Percentiles rank a stretch among this genome's conserved stretches.
phyloP scores from a whole-genome alignment of 1,140 invertebrate genomes.

The Sinonovacula constricta region DNA sequence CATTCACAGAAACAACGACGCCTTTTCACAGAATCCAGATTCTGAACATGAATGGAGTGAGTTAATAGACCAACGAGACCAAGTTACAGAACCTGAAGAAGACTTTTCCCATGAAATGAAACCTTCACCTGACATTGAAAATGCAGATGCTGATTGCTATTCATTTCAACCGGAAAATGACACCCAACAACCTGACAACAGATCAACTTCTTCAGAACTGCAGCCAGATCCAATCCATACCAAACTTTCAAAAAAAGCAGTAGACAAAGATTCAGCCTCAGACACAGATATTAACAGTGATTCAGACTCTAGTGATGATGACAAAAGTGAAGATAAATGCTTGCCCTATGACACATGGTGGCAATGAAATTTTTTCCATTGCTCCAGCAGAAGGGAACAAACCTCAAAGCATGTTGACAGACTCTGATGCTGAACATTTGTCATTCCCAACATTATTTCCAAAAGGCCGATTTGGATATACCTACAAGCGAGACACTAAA shows the following conservation, averaged over 20 bases:
- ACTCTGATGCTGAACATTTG: not conserved
- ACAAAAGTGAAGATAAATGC: not conserved
- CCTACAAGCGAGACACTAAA: not conserved
- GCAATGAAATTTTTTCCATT: slow-evolving; percentile 20
- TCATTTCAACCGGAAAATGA: not conserved
- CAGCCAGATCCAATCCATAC: not conserved
- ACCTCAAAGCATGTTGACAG: slow-evolving; percentile 9
- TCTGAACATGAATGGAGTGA: not conserved
- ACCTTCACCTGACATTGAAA: not conserved
- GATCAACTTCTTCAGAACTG: not conserved
- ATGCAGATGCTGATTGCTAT: not conserved
- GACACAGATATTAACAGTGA: not conserved
- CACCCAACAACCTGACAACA: not conserved
- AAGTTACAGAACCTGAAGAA: not conserved
- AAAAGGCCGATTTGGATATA: slow-evolving; percentile 14
- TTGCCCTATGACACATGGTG: slow-evolving; percentile 11
- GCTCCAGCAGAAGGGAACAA: slow-evolving; percentile 16
- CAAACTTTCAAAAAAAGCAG: not conserved
- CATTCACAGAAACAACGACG: not conserved
- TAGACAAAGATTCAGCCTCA: not conserved
- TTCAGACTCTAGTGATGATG: not conserved
- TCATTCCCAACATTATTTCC: slow-evolving; percentile 24
- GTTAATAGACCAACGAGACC: not conserved
- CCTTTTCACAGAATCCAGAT: not conserved
- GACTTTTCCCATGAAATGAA: not conserved